Percentiles rank a stretch among this genome's conserved stretches.
These are phyloP conservation scores for Matsumyia berberina DNA, from an alignment of 2,888 invertebrate species.

Conservation along the genomic window DNA sequence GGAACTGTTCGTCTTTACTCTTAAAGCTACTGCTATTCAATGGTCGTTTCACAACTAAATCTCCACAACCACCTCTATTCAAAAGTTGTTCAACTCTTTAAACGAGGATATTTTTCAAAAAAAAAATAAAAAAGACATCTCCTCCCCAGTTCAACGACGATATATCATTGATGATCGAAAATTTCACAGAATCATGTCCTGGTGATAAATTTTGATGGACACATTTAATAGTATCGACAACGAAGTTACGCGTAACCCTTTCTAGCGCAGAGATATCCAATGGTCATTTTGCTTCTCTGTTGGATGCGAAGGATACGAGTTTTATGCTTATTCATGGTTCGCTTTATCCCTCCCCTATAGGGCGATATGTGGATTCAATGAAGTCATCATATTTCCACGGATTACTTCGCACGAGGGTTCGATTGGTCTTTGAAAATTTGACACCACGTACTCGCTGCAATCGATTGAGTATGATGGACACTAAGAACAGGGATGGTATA, in stretches of 20 bases:
- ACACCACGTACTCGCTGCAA: constrained; percentile 17
- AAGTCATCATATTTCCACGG: constrained; percentile 59
- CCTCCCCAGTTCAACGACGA: background rate
- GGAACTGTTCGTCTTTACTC: no score
- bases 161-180: constrained; percentile 21
- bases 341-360: constrained; percentile 1
- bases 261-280: background rate
- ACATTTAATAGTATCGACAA: constrained; percentile 28
- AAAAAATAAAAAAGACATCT: background rate
- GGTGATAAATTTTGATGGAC: constrained; percentile 47
- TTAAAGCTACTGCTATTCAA: no score
- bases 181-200: constrained; percentile 36
- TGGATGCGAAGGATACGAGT: constrained; percentile 8
- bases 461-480: constrained; percentile 46
- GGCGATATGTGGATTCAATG: constrained; percentile 49
- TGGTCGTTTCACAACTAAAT: no score
- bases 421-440: constrained; percentile 6
- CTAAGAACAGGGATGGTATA: constrained; percentile 24
- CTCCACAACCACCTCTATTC: no score
- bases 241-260: constrained; percentile 23
- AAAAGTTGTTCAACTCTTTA: no score
- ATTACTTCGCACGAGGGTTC: constrained; percentile 30
- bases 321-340: constrained; percentile 26
- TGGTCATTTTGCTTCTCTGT: constrained; percentile 26
- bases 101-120: background rate